Conservation (phyloP, 2,888 invertebrate genomes). For the Tyria jacobaeae region DNA sequence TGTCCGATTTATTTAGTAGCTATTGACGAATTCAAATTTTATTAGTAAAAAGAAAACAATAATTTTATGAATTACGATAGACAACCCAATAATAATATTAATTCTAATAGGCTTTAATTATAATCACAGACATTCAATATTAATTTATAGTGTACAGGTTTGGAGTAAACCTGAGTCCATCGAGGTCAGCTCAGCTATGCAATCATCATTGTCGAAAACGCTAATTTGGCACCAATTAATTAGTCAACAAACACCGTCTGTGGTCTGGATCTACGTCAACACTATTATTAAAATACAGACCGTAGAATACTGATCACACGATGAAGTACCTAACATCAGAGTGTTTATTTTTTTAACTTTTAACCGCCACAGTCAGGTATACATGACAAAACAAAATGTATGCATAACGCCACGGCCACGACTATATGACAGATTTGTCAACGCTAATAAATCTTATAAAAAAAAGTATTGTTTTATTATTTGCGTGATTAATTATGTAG, state of each 20-base stretch:
- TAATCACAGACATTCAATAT: not conserved
- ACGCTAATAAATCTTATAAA: too few relatives aligned
- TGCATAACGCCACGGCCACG: too few relatives aligned
- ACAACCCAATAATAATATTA: not conserved
- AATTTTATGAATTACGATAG: not conserved
- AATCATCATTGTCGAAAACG: slow-evolving; percentile 63
- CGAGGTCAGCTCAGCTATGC: slow-evolving; percentile 45
- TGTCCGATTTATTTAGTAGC: too few relatives aligned
- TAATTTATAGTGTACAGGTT: not conserved
- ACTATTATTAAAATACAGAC: slow-evolving; percentile 33
- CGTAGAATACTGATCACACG: slow-evolving; percentile 21
- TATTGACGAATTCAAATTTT: too few relatives aligned
- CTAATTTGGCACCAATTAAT: slow-evolving; percentile 72
- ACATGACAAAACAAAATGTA: too few relatives aligned
- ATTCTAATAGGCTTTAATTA: not conserved
- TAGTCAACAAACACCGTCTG: slow-evolving; percentile 59
- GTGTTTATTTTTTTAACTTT: not conserved
- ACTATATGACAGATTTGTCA: too few relatives aligned
- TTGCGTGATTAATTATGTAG: too few relatives aligned
- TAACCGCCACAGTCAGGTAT: too few relatives aligned
- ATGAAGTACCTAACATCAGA: not conserved
- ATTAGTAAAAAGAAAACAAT: too few relatives aligned
- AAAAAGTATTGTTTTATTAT: too few relatives aligned
- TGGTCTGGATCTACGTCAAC: slow-evolving; percentile 32
- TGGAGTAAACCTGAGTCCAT: slow-evolving; percentile 22